Percentiles rank a stretch among this genome's conserved stretches.
Conservation (phyloP, 2,113 vertebrate species). For the Hippoglossus stenolepis region DNA sequence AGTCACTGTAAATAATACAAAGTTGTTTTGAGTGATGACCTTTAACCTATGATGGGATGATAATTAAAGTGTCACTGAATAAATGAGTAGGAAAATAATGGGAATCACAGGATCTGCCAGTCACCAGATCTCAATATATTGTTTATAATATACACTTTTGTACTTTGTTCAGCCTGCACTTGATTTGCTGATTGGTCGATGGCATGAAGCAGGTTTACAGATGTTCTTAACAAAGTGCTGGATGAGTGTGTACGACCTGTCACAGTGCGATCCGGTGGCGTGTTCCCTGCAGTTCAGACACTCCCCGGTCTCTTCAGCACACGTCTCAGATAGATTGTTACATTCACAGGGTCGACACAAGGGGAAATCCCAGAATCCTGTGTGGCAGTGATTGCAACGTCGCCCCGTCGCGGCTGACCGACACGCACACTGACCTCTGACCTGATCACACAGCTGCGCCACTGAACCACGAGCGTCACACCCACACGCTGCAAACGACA, state of each 20-base stretch:
- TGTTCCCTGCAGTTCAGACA: slow-evolving; percentile 83
- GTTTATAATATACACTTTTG: not conserved
- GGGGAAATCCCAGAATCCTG: slow-evolving; percentile 87
- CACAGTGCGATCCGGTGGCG: slow-evolving; percentile 82
- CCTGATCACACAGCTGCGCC: slow-evolving; percentile 83
- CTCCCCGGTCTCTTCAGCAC: slow-evolving; percentile 78
- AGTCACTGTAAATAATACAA: too few species aligned
- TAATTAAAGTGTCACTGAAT: too few species aligned
- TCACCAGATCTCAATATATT: too few species aligned
- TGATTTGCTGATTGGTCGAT: not conserved
- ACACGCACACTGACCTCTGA: slow-evolving; percentile 87
- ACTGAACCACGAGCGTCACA: slow-evolving; percentile 86
- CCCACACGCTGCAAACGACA: slow-evolving; percentile 81
- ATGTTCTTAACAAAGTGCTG: not conserved
- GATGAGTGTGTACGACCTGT: slow-evolving; percentile 69
- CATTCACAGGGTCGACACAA: slow-evolving; percentile 85
- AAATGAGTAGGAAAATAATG: too few species aligned
- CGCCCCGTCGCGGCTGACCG: slow-evolving; percentile 74
- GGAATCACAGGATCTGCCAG: too few species aligned
- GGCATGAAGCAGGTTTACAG: not conserved
- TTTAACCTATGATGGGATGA: too few species aligned
- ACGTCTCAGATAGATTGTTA: slow-evolving; percentile 82
- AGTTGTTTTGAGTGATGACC: not conserved
- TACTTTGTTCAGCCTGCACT: not conserved
- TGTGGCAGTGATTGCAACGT: slow-evolving; percentile 82